phyloP scores from a whole-genome alignment of 2,113 vertebrate genomes.

The Petaurus breviceps region DNA sequence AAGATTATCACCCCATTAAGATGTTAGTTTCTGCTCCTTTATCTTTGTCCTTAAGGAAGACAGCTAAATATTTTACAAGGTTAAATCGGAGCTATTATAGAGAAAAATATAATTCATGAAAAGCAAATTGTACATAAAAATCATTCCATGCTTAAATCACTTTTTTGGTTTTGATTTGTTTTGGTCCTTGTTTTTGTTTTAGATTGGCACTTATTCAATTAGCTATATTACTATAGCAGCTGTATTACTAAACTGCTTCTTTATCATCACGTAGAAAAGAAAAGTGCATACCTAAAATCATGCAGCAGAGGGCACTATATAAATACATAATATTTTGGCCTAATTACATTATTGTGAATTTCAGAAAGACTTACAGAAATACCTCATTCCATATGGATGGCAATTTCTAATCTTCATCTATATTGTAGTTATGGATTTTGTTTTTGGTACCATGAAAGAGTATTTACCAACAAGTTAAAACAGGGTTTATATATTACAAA shows the following conservation, averaged over 20 bases:
- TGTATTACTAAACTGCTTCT: too few species aligned
- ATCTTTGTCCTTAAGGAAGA: not conserved
- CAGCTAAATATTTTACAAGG: slow-evolving; percentile 10
- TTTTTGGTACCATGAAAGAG: not conserved
- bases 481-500: not conserved
- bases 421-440: not conserved
- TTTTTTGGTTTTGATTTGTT: not conserved
- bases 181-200: not conserved
- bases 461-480: not conserved
- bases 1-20: not conserved
- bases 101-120: not conserved
- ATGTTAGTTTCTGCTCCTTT: not conserved
- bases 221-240: not conserved
- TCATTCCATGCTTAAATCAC: not conserved
- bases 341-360: slow-evolving; percentile 25
- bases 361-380: slow-evolving; percentile 29
- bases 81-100: not conserved
- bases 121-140: not conserved
- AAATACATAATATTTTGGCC: slow-evolving; percentile 35
- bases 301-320: slow-evolving; percentile 44
- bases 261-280: not conserved
- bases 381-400: not conserved
- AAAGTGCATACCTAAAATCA: not conserved
- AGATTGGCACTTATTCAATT: not conserved
- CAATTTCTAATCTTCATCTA: not conserved